Conservation (phyloP, 2,888 invertebrate genomes). For the Chloroclystis v-ata region DNA sequence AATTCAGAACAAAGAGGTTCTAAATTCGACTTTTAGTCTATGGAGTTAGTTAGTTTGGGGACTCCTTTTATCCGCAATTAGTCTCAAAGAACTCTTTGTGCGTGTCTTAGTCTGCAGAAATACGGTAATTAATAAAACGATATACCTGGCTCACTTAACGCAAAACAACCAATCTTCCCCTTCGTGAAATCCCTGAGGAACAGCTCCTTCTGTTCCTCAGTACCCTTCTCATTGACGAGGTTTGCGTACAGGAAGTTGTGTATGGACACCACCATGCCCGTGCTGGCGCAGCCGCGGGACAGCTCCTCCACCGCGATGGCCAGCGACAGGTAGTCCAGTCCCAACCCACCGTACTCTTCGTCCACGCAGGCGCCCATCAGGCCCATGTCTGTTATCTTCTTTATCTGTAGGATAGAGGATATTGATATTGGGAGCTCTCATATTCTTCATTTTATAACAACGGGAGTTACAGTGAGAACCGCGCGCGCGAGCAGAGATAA, state of each 20-base stretch:
- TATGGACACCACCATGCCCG: conserved; percentile 86
- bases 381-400: conserved; percentile 83
- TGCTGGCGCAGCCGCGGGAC: conserved; percentile 86
- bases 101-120: no score
- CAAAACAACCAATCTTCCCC: conserved; percentile 87
- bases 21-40: no score
- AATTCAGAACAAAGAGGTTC: no score
- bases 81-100: no score
- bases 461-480: no score
- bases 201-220: conserved; percentile 80
- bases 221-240: conserved; percentile 82
- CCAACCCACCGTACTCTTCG: conserved; percentile 82
- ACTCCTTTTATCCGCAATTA: no score
- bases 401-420: conserved; percentile 73
- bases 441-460: no score
- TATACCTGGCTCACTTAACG: conserved; percentile 86
- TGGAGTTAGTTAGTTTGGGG: no score
- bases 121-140: no score
- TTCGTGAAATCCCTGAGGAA: conserved; percentile 80
- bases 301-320: conserved; percentile 88
- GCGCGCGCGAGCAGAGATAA: no score
- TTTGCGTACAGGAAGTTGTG: conserved; percentile 88
- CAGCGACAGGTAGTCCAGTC: conserved; percentile 82
- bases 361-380: conserved; percentile 82
- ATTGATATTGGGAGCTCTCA: no score